Base-by-base conservation (phyloP, 2,113 vertebrate species). In the Lophotis ruficrista region DNA sequence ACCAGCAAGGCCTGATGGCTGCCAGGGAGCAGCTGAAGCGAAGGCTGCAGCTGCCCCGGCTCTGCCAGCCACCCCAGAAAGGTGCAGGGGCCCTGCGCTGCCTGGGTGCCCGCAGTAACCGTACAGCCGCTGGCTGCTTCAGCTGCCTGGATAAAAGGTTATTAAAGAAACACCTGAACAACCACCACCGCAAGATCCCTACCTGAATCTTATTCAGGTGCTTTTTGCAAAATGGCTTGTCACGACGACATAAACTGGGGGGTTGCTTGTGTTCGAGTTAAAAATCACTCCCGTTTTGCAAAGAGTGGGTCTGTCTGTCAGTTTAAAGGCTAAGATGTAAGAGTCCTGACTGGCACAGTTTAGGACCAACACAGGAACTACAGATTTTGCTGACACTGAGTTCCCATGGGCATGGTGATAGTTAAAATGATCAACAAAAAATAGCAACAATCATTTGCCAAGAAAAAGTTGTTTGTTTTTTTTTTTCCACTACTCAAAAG, bases 181-280 rank as follows among this genome's bases (percentile, higher is more conserved):
- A n/a, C 37, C 4, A 33, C 20, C 8, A 14, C 45, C 31, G 41
- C 38, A 50, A 21, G 7, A 31, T 64, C 30, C 25, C 30, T 10
- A 38, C 27, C 38, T 17, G 22, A 76, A 41, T 18, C 24, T 83
- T 65, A n/a, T 31, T 38, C 15, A 43, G 16, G 21, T 48, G 7
- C 35, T 60, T 31, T 25, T 28, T 21, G 43, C 27, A 72, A 47
- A 70, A 83, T 5, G 10, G 43, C 18, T 66, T 9, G 21, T 66
- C 43, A 43, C 27, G 50, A 19, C 0, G 1, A 53, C 2, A 1
- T 12, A 21, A 80, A 91, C 23, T 25, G 37, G 17, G n/a, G 12
- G 19, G 41, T 28, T 21, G 45, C 76, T 81, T 43, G 24, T 48
- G 27, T 35, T 45, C 3, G 0, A 84, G 50, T 33, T 82, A 37